Conservation (phyloP, 2,888 invertebrate genomes). For the Byasa hedistus region DNA sequence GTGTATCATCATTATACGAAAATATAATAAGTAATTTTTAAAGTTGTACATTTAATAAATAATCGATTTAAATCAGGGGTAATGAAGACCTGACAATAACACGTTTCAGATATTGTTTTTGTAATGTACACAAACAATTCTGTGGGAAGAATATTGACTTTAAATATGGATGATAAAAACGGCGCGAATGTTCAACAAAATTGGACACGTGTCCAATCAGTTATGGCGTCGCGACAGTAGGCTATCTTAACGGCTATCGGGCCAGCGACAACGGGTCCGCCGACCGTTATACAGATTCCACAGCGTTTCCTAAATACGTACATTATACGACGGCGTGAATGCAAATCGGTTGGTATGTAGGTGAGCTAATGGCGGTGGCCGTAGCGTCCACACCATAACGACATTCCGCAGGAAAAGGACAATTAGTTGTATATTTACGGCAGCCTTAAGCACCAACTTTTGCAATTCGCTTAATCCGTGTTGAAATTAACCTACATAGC, state of each 20-base stretch:
- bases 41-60: not conserved
- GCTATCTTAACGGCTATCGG: conserved; percentile 29
- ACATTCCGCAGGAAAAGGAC: conserved; percentile 28
- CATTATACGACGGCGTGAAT: conserved; percentile 54
- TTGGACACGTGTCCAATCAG: conserved; percentile 22
- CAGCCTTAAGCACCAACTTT: conserved; percentile 18
- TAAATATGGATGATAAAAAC: not conserved
- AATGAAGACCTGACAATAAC: too few species aligned
- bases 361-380: conserved; percentile 44
- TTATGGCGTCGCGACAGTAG: conserved; percentile 30
- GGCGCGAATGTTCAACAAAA: not conserved
- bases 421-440: conserved; percentile 29
- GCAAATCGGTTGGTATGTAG: conserved; percentile 63
- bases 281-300: conserved; percentile 66
- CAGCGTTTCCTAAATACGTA: conserved; percentile 58
- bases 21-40: not conserved
- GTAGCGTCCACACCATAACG: conserved; percentile 28
- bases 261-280: conserved; percentile 43
- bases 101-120: not conserved
- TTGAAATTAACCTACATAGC: not conserved
- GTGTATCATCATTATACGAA: not conserved
- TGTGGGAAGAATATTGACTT: not conserved
- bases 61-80: too few species aligned
- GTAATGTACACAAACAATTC: not conserved
- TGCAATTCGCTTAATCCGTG: conserved; percentile 15